Evolutionary conservation across 2,888 invertebrate genomes (phyloP), one percentile per base, ranked within the genome.

Genomic region (Oligia latruncula): DNA sequence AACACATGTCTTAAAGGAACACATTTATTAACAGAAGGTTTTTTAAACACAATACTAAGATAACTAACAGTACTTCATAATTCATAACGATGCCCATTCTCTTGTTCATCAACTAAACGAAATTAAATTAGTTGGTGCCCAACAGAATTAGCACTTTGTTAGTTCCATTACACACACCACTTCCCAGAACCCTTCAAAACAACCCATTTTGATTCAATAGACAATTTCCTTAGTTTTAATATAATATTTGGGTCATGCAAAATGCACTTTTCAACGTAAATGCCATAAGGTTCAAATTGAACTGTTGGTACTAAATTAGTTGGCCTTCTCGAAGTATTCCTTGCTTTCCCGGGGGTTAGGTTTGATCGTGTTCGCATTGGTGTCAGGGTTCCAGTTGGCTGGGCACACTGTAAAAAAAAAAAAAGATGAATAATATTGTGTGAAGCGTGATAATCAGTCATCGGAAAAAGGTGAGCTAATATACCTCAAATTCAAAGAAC

Each of bases 351-450:
- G 97, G 0, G 99, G 99, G 94, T 98, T 98, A 0, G 99, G 99
- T 93, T 99, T 99, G 91, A 99, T 99, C 0, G 99, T 99, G 87
- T 98, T 98, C 0, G 98, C 97, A 81, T 98, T 98, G 5, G 97
- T 97, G 1, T 98, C 98, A 4, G 98, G 98, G 90, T 98, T 98
- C 99, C 99, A 99, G 92, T 99, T 99, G 6, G 99, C 99, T 6
- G 99, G 99, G 92, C 99, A 99, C 43, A 99, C 99, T 98, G 95
- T 6, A 91, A 93, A 78, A 85, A 74, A 20, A 74, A 82, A n/a
- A n/a, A 60, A 43, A 74, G 78, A 29, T 23, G 4, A 49, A 43
- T 71, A 71, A 71, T 55, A 58, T 11, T 71, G 23, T 55, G 23
- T 40, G 55, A 40, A 40, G 35, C 23, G 5, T 40, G 23, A 40